Conservation (phyloP, 2,888 invertebrate genomes). For the Serrognathus titanus region DNA sequence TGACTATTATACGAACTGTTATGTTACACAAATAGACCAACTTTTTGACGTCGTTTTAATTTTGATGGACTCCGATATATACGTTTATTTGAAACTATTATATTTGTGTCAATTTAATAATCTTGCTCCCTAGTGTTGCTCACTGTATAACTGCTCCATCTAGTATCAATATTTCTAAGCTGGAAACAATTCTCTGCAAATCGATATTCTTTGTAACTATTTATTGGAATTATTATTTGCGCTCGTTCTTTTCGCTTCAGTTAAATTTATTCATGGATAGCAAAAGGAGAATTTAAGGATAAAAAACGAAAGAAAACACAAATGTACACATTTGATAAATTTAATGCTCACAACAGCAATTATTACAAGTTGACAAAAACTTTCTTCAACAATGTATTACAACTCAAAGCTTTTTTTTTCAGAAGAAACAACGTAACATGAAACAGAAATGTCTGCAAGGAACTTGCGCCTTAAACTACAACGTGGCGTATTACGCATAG, state of each 20-base stretch:
- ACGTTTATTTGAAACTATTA: too few species aligned
- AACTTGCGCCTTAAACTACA: neutral
- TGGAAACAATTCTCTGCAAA: too few species aligned
- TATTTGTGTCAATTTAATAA: too few species aligned
- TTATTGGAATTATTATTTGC: neutral
- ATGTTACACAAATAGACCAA: too few species aligned
- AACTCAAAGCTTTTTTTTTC: slow-evolving; percentile 23
- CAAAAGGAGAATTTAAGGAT: too few species aligned
- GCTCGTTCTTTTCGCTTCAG: neutral
- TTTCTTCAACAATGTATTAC: slow-evolving; percentile 18
- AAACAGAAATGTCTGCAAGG: neutral
- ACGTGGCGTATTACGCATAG: neutral
- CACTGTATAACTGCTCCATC: too few species aligned
- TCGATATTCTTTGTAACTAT: neutral
- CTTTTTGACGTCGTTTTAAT: too few species aligned
- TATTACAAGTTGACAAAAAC: slow-evolving; percentile 34
- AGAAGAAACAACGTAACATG: slow-evolving; percentile 11
- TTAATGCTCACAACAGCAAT: slow-evolving; percentile 50
- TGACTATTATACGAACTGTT: too few species aligned
- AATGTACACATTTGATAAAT: slow-evolving; percentile 20
- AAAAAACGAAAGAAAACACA: neutral
- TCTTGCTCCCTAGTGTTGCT: too few species aligned
- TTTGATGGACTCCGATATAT: too few species aligned
- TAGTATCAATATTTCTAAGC: too few species aligned
- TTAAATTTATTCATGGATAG: neutral